These are phyloP conservation scores for Himalopsyche tibetana DNA, from an alignment of 2,888 invertebrate species.

Conservation along the genomic window DNA sequence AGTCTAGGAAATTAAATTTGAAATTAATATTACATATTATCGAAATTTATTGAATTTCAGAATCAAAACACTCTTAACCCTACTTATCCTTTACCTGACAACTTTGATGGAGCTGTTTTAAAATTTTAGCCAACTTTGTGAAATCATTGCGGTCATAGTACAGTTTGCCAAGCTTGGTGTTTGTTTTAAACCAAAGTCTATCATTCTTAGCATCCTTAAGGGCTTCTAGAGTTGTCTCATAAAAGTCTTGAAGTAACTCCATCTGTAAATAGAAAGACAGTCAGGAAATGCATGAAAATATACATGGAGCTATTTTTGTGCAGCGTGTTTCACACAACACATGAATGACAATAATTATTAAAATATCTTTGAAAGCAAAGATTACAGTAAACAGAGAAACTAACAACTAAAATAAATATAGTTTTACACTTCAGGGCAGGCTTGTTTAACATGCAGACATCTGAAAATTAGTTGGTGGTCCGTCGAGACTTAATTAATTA, in stretches of 20 bases:
- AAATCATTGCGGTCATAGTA: constrained; percentile 98
- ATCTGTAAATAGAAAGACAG: constrained; percentile 79
- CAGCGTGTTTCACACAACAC: too few relatives aligned
- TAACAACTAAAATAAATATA: too few relatives aligned
- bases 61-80: neutral
- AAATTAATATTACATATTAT: constrained; percentile 16
- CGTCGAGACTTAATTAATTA: too few relatives aligned
- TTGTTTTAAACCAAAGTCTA: constrained; percentile 99
- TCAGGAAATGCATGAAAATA: neutral
- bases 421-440: too few relatives aligned
- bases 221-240: constrained; percentile 96
- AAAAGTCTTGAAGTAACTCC: constrained; percentile 98
- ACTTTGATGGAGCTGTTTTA: constrained; percentile 97
- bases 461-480: too few relatives aligned
- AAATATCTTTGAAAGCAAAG: too few relatives aligned
- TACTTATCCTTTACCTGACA: constrained; percentile 84
- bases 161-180: constrained; percentile 98
- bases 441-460: too few relatives aligned
- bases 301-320: too few relatives aligned
- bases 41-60: neutral
- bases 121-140: constrained; percentile 94
- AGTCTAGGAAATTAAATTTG: constrained; percentile 78
- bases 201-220: constrained; percentile 99
- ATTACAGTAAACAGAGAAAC: too few relatives aligned
- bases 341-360: too few relatives aligned